Evolutionary conservation across 2,797 vertebrate species (phyloP).

Genomic region (Sebastes vulpes): DNA sequence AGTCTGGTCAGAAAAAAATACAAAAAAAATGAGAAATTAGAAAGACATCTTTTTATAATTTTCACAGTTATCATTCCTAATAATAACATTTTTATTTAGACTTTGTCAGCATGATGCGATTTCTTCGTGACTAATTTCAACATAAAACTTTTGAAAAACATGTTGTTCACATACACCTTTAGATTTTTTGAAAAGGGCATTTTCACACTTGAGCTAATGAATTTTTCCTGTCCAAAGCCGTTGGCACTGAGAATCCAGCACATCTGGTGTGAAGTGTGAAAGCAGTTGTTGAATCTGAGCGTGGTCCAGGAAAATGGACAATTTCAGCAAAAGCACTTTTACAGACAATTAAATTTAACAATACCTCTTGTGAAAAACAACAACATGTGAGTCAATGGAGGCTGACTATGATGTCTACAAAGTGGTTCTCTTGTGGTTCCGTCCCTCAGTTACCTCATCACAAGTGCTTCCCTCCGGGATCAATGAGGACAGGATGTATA

Average conservation of each 20-base stretch:
- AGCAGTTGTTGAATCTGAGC: slow-evolving; percentile 34
- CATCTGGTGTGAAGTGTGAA: slow-evolving; percentile 62
- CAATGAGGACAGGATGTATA: slow-evolving; percentile 41
- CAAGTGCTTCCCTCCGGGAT: slow-evolving; percentile 36
- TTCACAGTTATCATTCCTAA: neutral
- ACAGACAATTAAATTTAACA: slow-evolving; percentile 1
- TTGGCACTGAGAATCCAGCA: slow-evolving; percentile 25
- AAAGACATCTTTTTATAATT: neutral
- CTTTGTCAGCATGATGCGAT: neutral
- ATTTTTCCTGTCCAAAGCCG: neutral
- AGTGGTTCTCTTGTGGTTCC: neutral
- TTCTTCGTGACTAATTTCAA: neutral
- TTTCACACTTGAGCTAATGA: slow-evolving; percentile 12
- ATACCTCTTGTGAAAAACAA: slow-evolving; percentile 17
- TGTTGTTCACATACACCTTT: neutral
- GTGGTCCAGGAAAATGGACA: slow-evolving; percentile 21
- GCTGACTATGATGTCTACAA: neutral
- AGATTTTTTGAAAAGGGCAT: neutral
- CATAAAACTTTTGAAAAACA: neutral
- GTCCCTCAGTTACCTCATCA: slow-evolving; percentile 3
- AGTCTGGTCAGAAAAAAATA: slow-evolving; percentile 84
- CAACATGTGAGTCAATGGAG: neutral
- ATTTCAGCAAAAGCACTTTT: slow-evolving; percentile 23
- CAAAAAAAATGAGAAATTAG: neutral
- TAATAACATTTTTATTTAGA: neutral